Evolutionary conservation across 2,113 vertebrate genomes (phyloP).

Genomic region (Thunnus maccoyii): DNA sequence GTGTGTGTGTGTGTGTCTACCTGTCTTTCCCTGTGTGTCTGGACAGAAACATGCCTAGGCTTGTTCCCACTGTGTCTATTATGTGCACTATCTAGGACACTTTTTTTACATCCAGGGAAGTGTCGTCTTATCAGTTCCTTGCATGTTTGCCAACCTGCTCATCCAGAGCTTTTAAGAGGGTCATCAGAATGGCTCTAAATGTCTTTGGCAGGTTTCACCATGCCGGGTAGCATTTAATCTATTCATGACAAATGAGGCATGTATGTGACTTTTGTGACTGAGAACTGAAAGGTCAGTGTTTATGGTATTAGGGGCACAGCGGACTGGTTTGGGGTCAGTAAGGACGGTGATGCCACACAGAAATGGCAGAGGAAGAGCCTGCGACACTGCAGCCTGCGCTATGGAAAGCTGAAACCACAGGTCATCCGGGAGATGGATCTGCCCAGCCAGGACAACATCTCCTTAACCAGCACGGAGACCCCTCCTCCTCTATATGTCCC

Average conservation of each 20-base stretch:
- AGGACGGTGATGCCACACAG: constrained; percentile 94
- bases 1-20: constrained; percentile 8
- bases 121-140: constrained; percentile 48
- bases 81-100: constrained; percentile 40
- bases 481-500: constrained; percentile 95
- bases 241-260: not conserved
- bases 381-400: constrained; percentile 97
- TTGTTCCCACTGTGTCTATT: constrained; percentile 57
- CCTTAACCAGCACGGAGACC: constrained; percentile 95
- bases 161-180: constrained; percentile 5
- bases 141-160: constrained; percentile 50
- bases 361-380: constrained; percentile 99
- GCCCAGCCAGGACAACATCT: constrained; percentile 98
- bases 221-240: constrained; percentile 13
- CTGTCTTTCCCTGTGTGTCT: constrained; percentile 29
- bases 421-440: constrained; percentile 97
- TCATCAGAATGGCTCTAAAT: not conserved
- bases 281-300: constrained; percentile 58
- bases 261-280: not conserved
- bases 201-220: constrained; percentile 17
- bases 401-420: constrained; percentile 96
- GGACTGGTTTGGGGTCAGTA: constrained; percentile 98
- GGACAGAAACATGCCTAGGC: constrained; percentile 75
- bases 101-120: constrained; percentile 38
- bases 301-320: constrained; percentile 92